Evolutionary conservation across 1,140 invertebrate genomes (phyloP).

Genomic region (Drosophila ercepeae): DNA sequence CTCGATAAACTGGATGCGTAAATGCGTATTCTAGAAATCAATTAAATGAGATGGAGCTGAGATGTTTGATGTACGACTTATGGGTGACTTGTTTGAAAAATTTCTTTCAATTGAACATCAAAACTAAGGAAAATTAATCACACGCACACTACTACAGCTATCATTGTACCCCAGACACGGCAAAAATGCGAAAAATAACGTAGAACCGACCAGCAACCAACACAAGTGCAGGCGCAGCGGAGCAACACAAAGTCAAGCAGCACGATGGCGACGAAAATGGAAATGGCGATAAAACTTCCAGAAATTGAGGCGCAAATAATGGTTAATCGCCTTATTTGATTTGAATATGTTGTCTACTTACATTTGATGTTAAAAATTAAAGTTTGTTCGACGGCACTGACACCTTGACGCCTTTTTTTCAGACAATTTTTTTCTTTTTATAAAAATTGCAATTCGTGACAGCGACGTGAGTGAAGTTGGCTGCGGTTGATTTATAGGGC

Average conservation of each 20-base stretch:
- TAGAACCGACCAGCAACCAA: conserved; percentile 59
- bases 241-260: conserved; percentile 53
- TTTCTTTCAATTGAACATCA: conserved; percentile 57
- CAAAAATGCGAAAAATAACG: conserved; percentile 49
- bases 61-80: conserved; percentile 18
- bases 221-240: conserved; percentile 57
- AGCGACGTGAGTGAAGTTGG: conserved; percentile 74
- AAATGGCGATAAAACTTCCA: conserved; percentile 66
- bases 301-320: conserved; percentile 19
- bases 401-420: conserved; percentile 46
- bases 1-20: too few species aligned
- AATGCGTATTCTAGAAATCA: conserved; percentile 28
- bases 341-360: conserved; percentile 39
- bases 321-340: neutral
- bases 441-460: conserved; percentile 79
- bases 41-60: conserved; percentile 10
- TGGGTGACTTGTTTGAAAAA: conserved; percentile 27
- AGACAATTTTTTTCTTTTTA: conserved; percentile 58
- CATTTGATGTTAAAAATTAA: conserved; percentile 23
- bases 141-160: conserved; percentile 33
- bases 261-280: conserved; percentile 66
- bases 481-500: conserved; percentile 47
- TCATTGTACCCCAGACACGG: conserved; percentile 10
- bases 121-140: conserved; percentile 46
- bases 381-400: conserved; percentile 34